Conservation (phyloP, 1,140 invertebrate species). For the Capitella teleta region DNA sequence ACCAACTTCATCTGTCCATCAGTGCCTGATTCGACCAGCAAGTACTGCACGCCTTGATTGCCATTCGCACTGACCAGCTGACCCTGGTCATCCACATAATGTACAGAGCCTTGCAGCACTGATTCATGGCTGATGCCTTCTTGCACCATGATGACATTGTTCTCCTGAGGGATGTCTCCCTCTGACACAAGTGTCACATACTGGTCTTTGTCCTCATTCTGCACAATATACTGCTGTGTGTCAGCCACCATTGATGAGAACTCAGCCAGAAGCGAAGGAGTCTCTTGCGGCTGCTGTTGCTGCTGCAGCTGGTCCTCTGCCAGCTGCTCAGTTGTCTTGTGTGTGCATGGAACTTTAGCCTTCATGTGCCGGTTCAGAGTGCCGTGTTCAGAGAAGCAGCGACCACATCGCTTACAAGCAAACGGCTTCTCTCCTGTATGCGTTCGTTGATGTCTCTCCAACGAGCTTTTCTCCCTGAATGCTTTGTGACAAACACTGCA, state of each 20-base stretch:
- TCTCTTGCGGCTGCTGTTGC: background rate
- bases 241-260: slow-evolving; percentile 39
- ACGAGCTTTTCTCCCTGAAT: slow-evolving; percentile 41
- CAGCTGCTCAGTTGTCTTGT: slow-evolving; percentile 1
- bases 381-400: slow-evolving; percentile 83
- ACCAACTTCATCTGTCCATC: no score
- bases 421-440: slow-evolving; percentile 55
- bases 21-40: no score
- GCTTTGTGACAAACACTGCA: slow-evolving; percentile 33
- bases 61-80: no score
- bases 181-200: no score
- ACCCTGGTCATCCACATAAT: no score
- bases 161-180: no score
- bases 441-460: slow-evolving; percentile 83
- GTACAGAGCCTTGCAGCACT: no score
- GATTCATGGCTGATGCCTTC: no score
- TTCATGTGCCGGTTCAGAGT: slow-evolving; percentile 82
- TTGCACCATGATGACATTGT: no score
- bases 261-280: slow-evolving; percentile 26
- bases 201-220: slow-evolving; percentile 5
- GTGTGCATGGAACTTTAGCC: slow-evolving; percentile 47
- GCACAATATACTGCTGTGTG: slow-evolving; percentile 35
- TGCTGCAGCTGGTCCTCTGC: slow-evolving; percentile 2
- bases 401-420: slow-evolving; percentile 78
- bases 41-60: no score